These are phyloP conservation scores for Ylistrum balloti DNA, from an alignment of 1,140 invertebrate species.

Conservation along the genomic window DNA sequence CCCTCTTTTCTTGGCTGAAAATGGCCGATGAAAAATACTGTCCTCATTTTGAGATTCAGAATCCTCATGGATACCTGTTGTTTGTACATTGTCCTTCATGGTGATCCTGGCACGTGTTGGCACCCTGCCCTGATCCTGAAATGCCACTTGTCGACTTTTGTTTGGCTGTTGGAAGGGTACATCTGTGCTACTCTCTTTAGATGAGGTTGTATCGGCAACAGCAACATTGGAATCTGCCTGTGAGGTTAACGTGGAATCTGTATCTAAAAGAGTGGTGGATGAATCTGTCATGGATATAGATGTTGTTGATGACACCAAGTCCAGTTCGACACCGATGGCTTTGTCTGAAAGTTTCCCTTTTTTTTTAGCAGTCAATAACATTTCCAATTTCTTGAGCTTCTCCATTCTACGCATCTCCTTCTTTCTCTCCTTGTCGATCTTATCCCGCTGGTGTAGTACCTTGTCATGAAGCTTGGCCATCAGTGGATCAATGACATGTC, in stretches of 20 bases:
- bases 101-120: conserved; percentile 40
- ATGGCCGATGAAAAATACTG: conserved; percentile 43
- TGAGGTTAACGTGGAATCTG: conserved; percentile 61
- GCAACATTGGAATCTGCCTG: conserved; percentile 55
- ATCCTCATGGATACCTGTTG: conserved; percentile 41
- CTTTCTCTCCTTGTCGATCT: conserved; percentile 70
- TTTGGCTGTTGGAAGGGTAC: conserved; percentile 49
- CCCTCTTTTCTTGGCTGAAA: conserved; percentile 48
- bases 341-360: conserved; percentile 70
- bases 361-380: conserved; percentile 72
- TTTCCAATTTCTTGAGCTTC: conserved; percentile 77
- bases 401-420: conserved; percentile 73
- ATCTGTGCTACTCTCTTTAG: conserved; percentile 74
- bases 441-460: conserved; percentile 68
- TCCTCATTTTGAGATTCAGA: conserved; percentile 58
- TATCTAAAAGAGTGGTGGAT: conserved; percentile 49
- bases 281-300: conserved; percentile 62
- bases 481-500: conserved; percentile 80
- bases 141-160: neutral
- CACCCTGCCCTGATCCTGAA: conserved; percentile 42
- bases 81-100: neutral
- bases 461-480: conserved; percentile 76
- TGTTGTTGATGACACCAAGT: conserved; percentile 73
- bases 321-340: conserved; percentile 69
- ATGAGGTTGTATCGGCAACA: conserved; percentile 61